These are phyloP conservation scores for Drosophila anomelani DNA, from an alignment of 2,888 invertebrate genomes.

Conservation along the genomic window DNA sequence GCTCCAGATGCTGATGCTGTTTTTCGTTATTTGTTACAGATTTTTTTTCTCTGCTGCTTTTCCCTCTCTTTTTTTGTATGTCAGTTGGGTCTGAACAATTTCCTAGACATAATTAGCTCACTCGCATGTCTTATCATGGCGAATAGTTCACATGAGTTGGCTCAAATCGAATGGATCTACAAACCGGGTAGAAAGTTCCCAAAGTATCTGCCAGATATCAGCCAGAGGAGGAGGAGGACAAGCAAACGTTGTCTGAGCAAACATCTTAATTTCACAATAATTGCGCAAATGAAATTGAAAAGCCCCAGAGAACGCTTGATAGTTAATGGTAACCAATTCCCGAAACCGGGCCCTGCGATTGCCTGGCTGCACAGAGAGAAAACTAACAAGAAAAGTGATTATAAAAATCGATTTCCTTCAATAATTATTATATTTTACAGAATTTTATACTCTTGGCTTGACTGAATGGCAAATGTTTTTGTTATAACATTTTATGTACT, in stretches of 20 bases:
- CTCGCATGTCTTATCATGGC: constrained; percentile 70
- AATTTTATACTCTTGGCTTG: no score
- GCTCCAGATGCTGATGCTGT: constrained; percentile 61
- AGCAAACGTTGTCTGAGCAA: constrained; percentile 38
- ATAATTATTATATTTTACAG: not conserved
- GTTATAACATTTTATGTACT: not conserved
- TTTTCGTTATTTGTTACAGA: constrained; percentile 58
- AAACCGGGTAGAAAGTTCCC: constrained; percentile 65
- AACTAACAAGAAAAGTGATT: not conserved
- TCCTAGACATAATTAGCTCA: constrained; percentile 72
- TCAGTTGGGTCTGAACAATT: constrained; percentile 58
- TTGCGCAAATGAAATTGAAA: constrained; percentile 70
- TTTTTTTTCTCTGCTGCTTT: constrained; percentile 54
- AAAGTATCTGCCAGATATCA: constrained; percentile 44
- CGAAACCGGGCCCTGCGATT: constrained; percentile 23
- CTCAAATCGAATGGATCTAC: constrained; percentile 32
- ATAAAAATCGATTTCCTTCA: not conserved
- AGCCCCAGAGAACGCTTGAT: constrained; percentile 37
- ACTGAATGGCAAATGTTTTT: not conserved
- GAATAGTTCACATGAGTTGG: constrained; percentile 62
- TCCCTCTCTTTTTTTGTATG: constrained; percentile 44
- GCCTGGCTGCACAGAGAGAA: constrained; percentile 25
- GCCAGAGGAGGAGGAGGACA: constrained; percentile 10
- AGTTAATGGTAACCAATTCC: constrained; percentile 45
- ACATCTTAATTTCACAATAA: constrained; percentile 78